Conservation (phyloP, 2,888 invertebrate species). For the Noctua comes region DNA sequence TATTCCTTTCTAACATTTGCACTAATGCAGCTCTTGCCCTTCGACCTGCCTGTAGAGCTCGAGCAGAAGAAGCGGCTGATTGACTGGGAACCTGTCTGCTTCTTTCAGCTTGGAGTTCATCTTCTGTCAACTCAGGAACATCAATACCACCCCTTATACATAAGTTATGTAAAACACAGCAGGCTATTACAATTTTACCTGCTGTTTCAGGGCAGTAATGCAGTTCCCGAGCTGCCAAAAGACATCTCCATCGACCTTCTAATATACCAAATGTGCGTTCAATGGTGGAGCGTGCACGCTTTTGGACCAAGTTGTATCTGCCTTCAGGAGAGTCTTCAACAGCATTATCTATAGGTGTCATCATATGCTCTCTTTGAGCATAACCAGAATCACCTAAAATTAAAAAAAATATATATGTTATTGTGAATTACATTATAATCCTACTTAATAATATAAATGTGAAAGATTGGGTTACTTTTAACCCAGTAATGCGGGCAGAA, state of each 20-base stretch:
- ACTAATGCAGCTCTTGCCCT: conserved; percentile 7
- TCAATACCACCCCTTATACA: conserved; percentile 1
- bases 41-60: conserved; percentile 4
- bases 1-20: conserved; percentile 4
- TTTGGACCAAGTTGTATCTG: neutral
- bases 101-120: neutral
- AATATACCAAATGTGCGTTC: conserved; percentile 9
- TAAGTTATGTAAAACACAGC: conserved; percentile 1
- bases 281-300: conserved; percentile 11
- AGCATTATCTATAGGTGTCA: neutral
- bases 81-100: neutral
- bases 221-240: too few species aligned
- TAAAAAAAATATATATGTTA: neutral
- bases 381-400: conserved; percentile 17
- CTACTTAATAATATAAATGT: too few species aligned
- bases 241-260: neutral
- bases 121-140: neutral
- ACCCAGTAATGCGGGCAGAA: too few species aligned
- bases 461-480: too few species aligned
- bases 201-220: conserved; percentile 1
- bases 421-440: too few species aligned
- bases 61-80: neutral
- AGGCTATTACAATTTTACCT: conserved; percentile 13
- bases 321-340: conserved; percentile 3
- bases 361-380: neutral